These are phyloP conservation scores for Dasypus novemcinctus DNA, from an alignment of 2,113 vertebrate species.

Conservation along the genomic window DNA sequence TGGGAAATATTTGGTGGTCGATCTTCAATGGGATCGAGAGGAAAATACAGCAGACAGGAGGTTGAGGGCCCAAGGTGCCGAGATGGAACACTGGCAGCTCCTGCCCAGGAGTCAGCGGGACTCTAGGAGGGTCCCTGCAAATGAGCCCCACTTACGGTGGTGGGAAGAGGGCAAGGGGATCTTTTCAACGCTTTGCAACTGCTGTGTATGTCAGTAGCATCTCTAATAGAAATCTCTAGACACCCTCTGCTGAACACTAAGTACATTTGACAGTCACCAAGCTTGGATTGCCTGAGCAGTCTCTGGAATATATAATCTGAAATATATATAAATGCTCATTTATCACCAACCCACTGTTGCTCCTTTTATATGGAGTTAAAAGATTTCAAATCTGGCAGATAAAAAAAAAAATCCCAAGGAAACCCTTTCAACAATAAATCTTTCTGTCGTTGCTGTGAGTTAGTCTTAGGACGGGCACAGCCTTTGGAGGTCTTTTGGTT, in stretches of 20 bases:
- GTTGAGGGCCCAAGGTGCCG: not conserved
- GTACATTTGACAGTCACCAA: not conserved
- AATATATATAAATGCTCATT: slow-evolving; percentile 51
- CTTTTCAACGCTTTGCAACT: not conserved
- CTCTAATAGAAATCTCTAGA: not conserved
- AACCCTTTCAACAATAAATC: not conserved
- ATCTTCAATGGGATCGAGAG: slow-evolving; percentile 50
- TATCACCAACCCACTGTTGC: not conserved
- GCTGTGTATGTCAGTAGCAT: not conserved
- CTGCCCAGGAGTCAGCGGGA: not conserved
- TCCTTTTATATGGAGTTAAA: slow-evolving; percentile 24
- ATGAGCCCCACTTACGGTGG: not conserved
- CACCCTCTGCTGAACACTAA: not conserved
- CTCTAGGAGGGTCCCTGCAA: not conserved
- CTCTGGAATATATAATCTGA: slow-evolving; percentile 16
- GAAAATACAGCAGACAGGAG: not conserved
- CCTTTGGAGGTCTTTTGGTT: not conserved
- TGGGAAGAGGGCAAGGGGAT: not conserved
- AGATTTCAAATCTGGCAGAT: not conserved
- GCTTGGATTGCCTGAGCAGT: slow-evolving; percentile 47
- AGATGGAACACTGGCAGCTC: not conserved
- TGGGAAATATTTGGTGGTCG: not conserved
- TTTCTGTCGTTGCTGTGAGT: not conserved
- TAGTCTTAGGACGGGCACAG: not conserved
- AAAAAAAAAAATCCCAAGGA: not conserved